Evolutionary conservation across 2,888 invertebrate genomes (phyloP), one percentile per base, ranked within the genome.

Genomic region (Agrilus biguttatus): DNA sequence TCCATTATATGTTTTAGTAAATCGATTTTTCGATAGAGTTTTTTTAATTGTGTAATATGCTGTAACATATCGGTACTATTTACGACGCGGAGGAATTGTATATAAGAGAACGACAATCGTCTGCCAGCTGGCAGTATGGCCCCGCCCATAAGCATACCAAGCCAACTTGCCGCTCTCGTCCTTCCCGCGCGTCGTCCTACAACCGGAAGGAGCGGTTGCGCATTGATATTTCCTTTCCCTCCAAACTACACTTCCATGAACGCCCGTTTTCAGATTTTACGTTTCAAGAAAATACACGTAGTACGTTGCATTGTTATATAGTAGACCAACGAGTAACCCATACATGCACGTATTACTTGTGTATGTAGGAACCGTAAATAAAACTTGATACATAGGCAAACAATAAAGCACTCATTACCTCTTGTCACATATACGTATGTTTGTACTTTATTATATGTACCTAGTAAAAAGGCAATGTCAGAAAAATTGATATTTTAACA

Each of bases 101-200:
- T 59, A 62, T 62, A 58, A 61, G 58, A 59, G 63, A 57, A 61
- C 62, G 65, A 65, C 67, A 66, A 66, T 68, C 71, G 71, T 71
- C 71, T 71, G 71, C 72, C 72, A 72, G 71, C 72, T 72, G 72
- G 70, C 68, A 60, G 60, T 62, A 58, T 59, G 52, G 68, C 71
- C 67, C 71, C 71, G 69, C 71, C 71, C 69, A 65, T 53, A 51
- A 60, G 28, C 57, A 55, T 61, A 61, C 61, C 61, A 60, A 61
- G 52, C 60, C 57, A 54, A 56, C 52, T 55, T 53, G 42, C 49
- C 44, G 54, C 57, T 53, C 53, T 54, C 59, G 54, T 56, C 57
- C 59, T 58, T 57, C 57, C 58, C 59, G 57, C 58, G 28, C 28
- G 28, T 28, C 28, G 28, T 28, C 58, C 55, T 51, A 49, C 51